These are phyloP conservation scores for Micronycteris hirsuta DNA, from an alignment of 2,113 vertebrate genomes.

Conservation along the genomic window DNA sequence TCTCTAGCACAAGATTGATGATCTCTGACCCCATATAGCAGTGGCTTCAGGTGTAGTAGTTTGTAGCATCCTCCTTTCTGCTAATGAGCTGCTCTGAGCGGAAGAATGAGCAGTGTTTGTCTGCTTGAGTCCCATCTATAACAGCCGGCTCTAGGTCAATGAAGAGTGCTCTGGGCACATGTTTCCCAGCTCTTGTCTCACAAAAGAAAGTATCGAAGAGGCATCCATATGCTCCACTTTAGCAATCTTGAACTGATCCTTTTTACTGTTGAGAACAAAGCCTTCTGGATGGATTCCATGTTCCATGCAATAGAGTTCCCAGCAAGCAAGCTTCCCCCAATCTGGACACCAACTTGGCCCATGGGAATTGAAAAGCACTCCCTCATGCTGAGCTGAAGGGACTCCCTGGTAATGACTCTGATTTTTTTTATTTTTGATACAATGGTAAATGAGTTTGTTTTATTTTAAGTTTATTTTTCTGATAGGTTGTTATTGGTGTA, in stretches of 20 bases:
- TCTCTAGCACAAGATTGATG: slow-evolving; percentile 47
- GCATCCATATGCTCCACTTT: slow-evolving; percentile 15
- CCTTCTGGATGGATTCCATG: slow-evolving; percentile 88
- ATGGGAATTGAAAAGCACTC: slow-evolving; percentile 92
- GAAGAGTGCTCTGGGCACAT: slow-evolving; percentile 81
- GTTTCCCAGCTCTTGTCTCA: slow-evolving; percentile 80
- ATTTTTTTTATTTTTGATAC: not conserved
- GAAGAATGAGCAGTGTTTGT: slow-evolving; percentile 20
- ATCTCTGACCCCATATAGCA: slow-evolving; percentile 27
- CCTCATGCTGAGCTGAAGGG: not conserved
- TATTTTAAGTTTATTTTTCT: not conserved
- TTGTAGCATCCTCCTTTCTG: slow-evolving; percentile 54
- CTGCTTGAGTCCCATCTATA: slow-evolving; percentile 41
- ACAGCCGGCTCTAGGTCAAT: slow-evolving; percentile 84
- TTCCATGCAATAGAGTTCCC: slow-evolving; percentile 93
- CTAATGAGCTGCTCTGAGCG: slow-evolving; percentile 41
- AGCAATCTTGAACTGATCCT: not conserved
- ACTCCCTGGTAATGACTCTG: not conserved
- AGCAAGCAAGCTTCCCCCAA: slow-evolving; percentile 92
- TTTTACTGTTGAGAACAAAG: slow-evolving; percentile 65
- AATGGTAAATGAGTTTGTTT: not conserved
- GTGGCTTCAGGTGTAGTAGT: slow-evolving; percentile 14
- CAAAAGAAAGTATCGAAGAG: slow-evolving; percentile 83
- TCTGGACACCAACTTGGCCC: slow-evolving; percentile 91
- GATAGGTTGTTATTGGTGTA: not conserved